Evolutionary conservation across 2,113 vertebrate species (phyloP).

Genomic region (Thunnus maccoyii): DNA sequence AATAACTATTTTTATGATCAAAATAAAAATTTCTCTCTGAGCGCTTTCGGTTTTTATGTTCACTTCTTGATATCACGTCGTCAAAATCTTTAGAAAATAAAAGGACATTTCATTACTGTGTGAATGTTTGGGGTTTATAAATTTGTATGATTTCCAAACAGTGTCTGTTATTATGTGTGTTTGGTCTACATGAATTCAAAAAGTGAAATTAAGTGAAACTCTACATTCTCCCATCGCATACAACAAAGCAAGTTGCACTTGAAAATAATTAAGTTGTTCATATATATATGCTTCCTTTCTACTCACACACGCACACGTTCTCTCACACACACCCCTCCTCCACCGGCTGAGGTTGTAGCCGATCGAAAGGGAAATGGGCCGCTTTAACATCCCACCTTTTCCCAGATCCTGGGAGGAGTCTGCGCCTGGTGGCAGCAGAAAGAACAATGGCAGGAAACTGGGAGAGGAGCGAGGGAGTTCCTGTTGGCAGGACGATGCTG

Average conservation of each 20-base stretch:
- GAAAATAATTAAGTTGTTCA: background rate
- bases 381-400: constrained; percentile 83
- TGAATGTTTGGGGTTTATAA: too few species aligned
- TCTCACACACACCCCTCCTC: constrained; percentile 18
- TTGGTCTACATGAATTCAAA: too few species aligned
- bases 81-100: too few species aligned
- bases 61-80: too few species aligned
- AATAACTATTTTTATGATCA: too few species aligned
- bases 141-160: too few species aligned
- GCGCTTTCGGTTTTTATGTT: too few species aligned
- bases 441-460: constrained; percentile 85
- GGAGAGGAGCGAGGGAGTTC: constrained; percentile 82
- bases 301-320: background rate
- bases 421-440: constrained; percentile 55
- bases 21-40: too few species aligned
- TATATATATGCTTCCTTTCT: background rate
- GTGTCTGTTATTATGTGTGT: too few species aligned
- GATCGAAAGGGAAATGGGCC: constrained; percentile 71
- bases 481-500: constrained; percentile 73
- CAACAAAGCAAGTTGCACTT: background rate
- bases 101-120: too few species aligned
- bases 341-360: constrained; percentile 47
- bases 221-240: background rate
- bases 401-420: constrained; percentile 80
- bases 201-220: background rate